Evolutionary conservation across 2,888 invertebrate genomes (phyloP).

Genomic region (Caenorhabditis angaria): DNA sequence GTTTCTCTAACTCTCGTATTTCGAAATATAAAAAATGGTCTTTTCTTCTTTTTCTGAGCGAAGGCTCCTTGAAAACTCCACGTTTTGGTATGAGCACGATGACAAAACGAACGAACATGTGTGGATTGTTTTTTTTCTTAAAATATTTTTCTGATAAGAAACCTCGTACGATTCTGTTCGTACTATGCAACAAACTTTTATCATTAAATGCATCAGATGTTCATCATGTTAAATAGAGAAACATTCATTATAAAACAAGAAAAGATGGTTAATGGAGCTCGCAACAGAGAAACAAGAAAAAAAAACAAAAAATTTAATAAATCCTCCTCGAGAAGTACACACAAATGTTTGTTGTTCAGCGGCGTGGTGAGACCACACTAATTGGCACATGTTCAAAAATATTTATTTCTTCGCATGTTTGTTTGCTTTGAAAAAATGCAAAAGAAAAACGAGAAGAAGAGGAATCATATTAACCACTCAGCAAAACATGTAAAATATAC

Average conservation of each 20-base stretch:
- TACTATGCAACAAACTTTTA: not conserved
- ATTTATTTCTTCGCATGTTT: no score
- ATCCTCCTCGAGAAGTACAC: not conserved
- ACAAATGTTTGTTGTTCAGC: not conserved
- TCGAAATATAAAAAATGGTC: not conserved
- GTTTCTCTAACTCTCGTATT: slow-evolving; percentile 4
- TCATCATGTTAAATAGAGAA: not conserved
- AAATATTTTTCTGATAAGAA: not conserved
- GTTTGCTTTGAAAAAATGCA: no score
- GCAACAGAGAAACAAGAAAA: no score
- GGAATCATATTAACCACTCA: no score
- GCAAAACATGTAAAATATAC: no score
- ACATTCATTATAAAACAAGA: not conserved
- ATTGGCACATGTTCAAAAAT: no score
- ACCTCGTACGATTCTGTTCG: not conserved
- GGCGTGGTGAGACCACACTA: not conserved
- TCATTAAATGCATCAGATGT: not conserved
- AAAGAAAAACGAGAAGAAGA: no score
- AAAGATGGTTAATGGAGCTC: no score
- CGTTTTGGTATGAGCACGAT: not conserved
- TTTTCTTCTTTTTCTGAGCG: not conserved
- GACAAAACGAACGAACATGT: not conserved
- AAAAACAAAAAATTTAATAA: not conserved
- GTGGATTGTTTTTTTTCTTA: no score
- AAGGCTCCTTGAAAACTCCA: no score